Evolutionary conservation across 2,113 vertebrate species (phyloP).

Genomic region (Symphodus melops): DNA sequence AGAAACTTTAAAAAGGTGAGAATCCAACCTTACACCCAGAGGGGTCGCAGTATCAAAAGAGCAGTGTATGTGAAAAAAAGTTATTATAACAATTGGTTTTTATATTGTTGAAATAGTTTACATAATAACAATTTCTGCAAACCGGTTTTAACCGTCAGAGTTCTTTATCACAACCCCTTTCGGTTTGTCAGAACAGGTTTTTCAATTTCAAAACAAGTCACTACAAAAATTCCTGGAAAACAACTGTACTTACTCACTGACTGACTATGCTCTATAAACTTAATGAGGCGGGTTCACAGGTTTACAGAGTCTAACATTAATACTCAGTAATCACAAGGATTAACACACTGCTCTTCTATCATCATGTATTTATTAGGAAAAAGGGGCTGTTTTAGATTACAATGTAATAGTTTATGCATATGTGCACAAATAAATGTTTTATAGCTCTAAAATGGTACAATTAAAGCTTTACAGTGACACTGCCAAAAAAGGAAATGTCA

Average conservation of each 20-base stretch:
- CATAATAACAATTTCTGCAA: not conserved
- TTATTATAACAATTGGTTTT: no score
- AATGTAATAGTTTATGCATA: conserved; percentile 8
- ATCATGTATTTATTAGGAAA: conserved; percentile 17
- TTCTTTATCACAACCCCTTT: not conserved
- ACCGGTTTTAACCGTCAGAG: not conserved
- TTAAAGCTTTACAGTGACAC: not conserved
- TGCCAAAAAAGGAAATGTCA: not conserved
- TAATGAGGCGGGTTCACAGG: conserved; percentile 16
- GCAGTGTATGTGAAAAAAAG: no score
- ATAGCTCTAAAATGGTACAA: not conserved
- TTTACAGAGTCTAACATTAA: conserved; percentile 29
- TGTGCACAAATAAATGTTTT: not conserved
- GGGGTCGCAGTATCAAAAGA: no score
- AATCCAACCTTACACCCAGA: no score
- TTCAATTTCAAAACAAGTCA: conserved; percentile 15
- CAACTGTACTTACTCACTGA: not conserved
- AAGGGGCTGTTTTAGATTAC: not conserved
- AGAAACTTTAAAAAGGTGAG: no score
- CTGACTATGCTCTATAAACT: conserved; percentile 17
- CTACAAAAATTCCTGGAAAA: not conserved
- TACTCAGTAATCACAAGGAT: conserved; percentile 23
- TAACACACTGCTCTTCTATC: not conserved
- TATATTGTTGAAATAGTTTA: no score
- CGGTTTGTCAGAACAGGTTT: conserved; percentile 15